Evolutionary conservation across 2,113 vertebrate species (phyloP).

Genomic region (Puntigrus tetrazona): DNA sequence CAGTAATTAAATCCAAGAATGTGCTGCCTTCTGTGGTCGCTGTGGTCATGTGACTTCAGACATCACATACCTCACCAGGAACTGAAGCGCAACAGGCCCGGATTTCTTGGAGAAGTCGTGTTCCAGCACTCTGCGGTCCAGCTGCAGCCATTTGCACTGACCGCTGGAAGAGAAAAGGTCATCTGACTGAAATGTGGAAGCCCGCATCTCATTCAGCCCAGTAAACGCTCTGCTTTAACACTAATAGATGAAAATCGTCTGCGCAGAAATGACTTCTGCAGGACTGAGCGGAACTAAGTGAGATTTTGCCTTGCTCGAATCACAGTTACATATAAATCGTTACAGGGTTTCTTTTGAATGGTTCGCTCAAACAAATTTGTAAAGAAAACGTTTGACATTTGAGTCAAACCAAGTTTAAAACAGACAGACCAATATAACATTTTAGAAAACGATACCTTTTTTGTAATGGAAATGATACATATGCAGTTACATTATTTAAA

Average conservation of each 20-base stretch:
- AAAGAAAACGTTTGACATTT: background rate
- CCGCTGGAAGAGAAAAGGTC: constrained; percentile 78
- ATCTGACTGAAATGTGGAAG: constrained; percentile 15
- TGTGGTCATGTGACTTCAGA: constrained; percentile 24
- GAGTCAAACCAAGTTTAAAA: too few species aligned
- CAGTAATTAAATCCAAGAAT: background rate
- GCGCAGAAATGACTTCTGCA: background rate
- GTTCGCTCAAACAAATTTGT: background rate
- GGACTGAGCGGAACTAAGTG: background rate
- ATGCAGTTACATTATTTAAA: background rate
- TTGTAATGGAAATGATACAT: background rate
- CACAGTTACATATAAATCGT: background rate
- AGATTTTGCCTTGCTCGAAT: background rate
- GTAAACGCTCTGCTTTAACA: background rate
- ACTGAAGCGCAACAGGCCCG: constrained; percentile 87
- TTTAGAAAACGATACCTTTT: too few species aligned
- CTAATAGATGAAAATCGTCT: background rate
- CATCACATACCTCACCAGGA: constrained; percentile 90
- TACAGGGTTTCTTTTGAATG: background rate
- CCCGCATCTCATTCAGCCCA: background rate
- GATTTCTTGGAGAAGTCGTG: constrained; percentile 98
- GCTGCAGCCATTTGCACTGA: constrained; percentile 95
- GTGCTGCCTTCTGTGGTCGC: background rate
- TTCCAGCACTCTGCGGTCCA: constrained; percentile 95
- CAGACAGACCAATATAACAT: too few species aligned